Evolutionary conservation across 2,888 invertebrate species (phyloP).

Genomic region (Andrena camellia): DNA sequence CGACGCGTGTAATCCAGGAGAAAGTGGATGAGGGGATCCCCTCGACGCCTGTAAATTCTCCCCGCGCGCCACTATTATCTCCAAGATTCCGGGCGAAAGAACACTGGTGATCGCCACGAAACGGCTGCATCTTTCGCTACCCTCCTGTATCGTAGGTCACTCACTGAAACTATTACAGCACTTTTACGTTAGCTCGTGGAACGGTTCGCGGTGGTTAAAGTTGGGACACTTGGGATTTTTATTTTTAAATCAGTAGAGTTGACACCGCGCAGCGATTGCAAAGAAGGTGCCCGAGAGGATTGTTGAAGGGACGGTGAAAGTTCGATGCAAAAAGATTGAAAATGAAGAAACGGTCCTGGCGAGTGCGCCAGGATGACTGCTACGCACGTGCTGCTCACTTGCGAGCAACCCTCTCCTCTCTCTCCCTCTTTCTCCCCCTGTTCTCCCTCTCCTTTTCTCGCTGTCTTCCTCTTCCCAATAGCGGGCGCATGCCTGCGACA

Average conservation of each 20-base stretch:
- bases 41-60: background rate
- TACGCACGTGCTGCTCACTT: slow-evolving; percentile 79
- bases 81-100: slow-evolving; percentile 5
- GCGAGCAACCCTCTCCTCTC: slow-evolving; percentile 74
- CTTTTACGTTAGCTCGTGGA: background rate
- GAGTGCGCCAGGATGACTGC: slow-evolving; percentile 79
- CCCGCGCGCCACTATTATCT: background rate
- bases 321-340: slow-evolving; percentile 43
- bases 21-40: slow-evolving; percentile 7
- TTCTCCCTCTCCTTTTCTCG: slow-evolving; percentile 48
- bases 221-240: background rate
- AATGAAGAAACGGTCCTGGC: slow-evolving; percentile 73
- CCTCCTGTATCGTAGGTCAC: background rate
- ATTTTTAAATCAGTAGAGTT: background rate
- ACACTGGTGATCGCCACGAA: slow-evolving; percentile 1
- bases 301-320: background rate
- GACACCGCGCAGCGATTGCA: background rate
- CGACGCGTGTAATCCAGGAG: slow-evolving; percentile 14
- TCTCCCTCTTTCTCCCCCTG: slow-evolving; percentile 49
- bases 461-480: slow-evolving; percentile 61
- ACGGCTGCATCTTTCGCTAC: slow-evolving; percentile 45
- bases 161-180: background rate
- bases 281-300: background rate
- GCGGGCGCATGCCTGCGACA: slow-evolving; percentile 78
- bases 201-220: background rate